Evolutionary conservation across 2,797 vertebrate genomes (phyloP).

Genomic region (Erithacus rubecula): DNA sequence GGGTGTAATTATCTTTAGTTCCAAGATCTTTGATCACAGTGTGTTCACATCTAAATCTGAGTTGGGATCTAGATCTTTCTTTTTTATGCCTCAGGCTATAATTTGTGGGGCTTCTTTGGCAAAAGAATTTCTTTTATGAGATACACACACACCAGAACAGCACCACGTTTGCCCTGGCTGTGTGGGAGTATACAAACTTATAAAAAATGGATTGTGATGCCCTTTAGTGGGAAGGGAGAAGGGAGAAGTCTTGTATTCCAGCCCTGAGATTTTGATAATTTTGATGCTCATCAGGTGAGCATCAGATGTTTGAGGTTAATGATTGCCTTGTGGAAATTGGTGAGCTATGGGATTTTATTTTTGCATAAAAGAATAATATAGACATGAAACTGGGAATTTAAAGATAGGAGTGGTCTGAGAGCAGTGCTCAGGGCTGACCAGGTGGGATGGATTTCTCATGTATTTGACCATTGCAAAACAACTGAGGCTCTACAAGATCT

Average conservation of each 20-base stretch:
- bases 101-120: slow-evolving; percentile 5
- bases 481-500: neutral
- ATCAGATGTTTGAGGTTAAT: neutral
- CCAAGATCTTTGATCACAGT: slow-evolving; percentile 56
- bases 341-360: neutral
- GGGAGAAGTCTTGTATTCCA: neutral
- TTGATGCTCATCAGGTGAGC: neutral
- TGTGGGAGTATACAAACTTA: neutral
- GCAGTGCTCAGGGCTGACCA: neutral
- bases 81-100: slow-evolving; percentile 14
- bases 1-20: slow-evolving; percentile 47
- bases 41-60: slow-evolving; percentile 28
- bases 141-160: neutral
- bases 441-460: neutral
- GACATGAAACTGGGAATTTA: neutral
- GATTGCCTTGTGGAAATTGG: neutral
- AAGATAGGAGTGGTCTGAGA: neutral
- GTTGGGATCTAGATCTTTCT: slow-evolving; percentile 22
- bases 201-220: neutral
- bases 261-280: neutral
- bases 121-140: neutral
- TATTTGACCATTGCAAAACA: neutral
- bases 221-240: neutral
- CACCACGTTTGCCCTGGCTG: neutral
- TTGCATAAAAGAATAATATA: neutral